A percentile compares a stretch with the other conserved stretches of the same genome.
Evolutionary conservation across 2,888 invertebrate species (phyloP).

Genomic region (Troilus luridus): DNA sequence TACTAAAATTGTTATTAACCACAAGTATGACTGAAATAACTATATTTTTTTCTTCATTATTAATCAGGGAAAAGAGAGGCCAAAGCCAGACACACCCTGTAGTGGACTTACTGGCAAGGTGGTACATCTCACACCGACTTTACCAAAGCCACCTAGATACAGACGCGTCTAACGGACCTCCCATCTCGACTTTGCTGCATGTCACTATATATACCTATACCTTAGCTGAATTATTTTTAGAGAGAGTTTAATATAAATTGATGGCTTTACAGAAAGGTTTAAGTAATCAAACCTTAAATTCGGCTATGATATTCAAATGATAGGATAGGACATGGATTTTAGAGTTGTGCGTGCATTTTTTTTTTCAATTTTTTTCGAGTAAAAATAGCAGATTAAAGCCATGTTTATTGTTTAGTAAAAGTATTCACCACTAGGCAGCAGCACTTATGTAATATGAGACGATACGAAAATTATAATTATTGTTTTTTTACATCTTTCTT

Average conservation of each 20-base stretch:
- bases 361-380: neutral
- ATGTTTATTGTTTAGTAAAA: neutral
- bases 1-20: too few species aligned
- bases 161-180: neutral
- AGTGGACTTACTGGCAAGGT: neutral
- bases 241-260: neutral
- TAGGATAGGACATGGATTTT: neutral
- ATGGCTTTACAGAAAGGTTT: neutral
- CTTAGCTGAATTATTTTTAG: neutral
- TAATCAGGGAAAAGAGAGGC: neutral
- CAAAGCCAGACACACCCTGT: neutral
- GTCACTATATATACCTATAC: neutral
- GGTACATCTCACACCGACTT: neutral
- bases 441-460: neutral
- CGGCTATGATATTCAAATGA: neutral
- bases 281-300: neutral
- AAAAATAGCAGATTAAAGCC: neutral
- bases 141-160: neutral
- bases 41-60: too few species aligned
- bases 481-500: too few species aligned
- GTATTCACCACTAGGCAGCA: neutral
- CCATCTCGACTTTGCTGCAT: neutral
- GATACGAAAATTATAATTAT: too few species aligned
- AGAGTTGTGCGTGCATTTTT: neutral
- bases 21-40: too few species aligned